These are phyloP conservation scores for Eurystomus gularis DNA, from an alignment of 2,113 vertebrate genomes.

Conservation along the genomic window DNA sequence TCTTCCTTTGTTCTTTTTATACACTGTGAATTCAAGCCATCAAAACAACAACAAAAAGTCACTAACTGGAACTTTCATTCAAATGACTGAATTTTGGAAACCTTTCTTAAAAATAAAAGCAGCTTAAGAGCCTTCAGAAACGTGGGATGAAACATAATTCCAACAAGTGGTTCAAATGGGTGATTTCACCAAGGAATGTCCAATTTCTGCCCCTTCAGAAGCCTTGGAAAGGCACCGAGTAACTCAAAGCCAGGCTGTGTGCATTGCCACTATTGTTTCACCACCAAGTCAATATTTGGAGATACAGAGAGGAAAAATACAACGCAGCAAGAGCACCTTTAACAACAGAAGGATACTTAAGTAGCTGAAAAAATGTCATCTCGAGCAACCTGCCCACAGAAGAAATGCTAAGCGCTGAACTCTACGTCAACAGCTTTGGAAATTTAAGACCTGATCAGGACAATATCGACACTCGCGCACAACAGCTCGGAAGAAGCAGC, in stretches of 20 bases:
- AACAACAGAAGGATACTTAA: background rate
- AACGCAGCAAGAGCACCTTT: conserved; percentile 30
- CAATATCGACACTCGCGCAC: background rate
- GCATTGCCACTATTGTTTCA: conserved; percentile 46
- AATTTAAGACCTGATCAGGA: conserved; percentile 16
- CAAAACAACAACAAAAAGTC: background rate
- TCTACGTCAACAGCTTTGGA: background rate
- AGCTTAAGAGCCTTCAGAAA: background rate
- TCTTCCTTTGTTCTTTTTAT: background rate
- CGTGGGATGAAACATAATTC: background rate
- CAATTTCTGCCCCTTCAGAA: background rate
- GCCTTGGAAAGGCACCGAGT: background rate
- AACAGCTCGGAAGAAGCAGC: conserved; percentile 5
- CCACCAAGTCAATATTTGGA: background rate
- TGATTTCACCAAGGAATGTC: background rate
- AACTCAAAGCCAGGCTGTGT: background rate
- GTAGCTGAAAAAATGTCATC: background rate
- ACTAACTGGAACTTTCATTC: background rate
- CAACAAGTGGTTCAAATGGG: fast-evolving
- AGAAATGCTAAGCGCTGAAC: conserved; percentile 1
- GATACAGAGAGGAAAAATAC: background rate
- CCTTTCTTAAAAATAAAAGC: background rate
- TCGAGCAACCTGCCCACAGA: background rate
- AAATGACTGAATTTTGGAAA: background rate
- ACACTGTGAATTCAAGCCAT: background rate